Conservation (phyloP, 2,113 vertebrate genomes). For the Ceyx cyanopectus region DNA sequence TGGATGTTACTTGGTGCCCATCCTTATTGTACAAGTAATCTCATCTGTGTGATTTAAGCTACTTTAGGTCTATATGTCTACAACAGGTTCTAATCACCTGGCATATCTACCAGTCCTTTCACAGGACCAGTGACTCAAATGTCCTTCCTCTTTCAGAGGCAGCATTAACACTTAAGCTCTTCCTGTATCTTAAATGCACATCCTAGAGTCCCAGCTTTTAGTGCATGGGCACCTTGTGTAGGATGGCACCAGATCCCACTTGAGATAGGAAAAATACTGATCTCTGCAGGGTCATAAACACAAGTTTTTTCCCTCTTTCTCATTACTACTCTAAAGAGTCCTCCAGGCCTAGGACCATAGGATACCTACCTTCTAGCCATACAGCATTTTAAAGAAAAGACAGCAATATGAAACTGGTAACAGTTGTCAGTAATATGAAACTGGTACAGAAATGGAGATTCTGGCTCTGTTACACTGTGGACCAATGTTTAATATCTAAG, state of each 20-base stretch:
- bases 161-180: not conserved
- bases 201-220: not conserved
- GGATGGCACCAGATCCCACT: not conserved
- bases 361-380: not conserved
- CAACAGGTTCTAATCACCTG: not conserved
- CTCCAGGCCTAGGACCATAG: not conserved
- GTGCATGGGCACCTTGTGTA: not conserved
- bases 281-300: not conserved
- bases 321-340: not conserved
- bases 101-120: not conserved
- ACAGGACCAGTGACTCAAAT: not conserved
- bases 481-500: not conserved
- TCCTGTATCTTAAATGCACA: not conserved
- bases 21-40: not conserved
- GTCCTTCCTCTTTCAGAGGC: not conserved
- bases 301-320: not conserved
- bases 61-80: not conserved
- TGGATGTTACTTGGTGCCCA: not conserved
- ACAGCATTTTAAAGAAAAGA: not conserved
- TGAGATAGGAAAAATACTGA: not conserved
- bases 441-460: not conserved
- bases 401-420: fast-evolving
- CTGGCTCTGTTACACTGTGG: not conserved
- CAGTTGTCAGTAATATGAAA: not conserved
- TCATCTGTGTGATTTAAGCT: not conserved